Conservation (phyloP, 2,113 vertebrate species). For the Brachyhypopomus gauderio region DNA sequence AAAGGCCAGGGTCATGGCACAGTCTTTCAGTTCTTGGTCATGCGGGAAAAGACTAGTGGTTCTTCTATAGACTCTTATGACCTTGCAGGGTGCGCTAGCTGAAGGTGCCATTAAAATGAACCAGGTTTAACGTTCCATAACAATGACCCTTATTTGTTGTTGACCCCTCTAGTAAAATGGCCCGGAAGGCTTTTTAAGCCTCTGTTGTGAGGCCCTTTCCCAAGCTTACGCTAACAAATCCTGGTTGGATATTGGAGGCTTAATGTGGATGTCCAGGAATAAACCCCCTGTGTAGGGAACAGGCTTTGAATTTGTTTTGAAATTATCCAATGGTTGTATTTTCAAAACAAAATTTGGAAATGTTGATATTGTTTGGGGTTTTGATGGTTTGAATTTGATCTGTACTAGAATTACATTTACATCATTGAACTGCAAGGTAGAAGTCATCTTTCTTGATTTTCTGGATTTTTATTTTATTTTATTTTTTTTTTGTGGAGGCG, state of each 20-base stretch:
- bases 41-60: constrained; percentile 12
- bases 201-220: constrained; percentile 32
- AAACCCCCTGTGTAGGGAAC: neutral
- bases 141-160: constrained; percentile 46
- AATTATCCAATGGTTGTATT: neutral
- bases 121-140: constrained; percentile 52
- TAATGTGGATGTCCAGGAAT: neutral
- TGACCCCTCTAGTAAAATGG: constrained; percentile 53
- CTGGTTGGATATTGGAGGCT: constrained; percentile 28
- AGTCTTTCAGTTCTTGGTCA: constrained; percentile 25
- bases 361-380: too few species aligned
- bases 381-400: too few species aligned
- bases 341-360: too few species aligned
- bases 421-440: too few species aligned
- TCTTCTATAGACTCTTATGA: constrained; percentile 27
- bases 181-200: constrained; percentile 48
- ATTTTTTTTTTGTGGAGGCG: neutral
- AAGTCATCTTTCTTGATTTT: neutral
- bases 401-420: too few species aligned
- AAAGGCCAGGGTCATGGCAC: neutral
- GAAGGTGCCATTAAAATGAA: constrained; percentile 47
- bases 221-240: constrained; percentile 44
- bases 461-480: too few species aligned
- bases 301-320: neutral
- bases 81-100: constrained; percentile 39